Base-by-base conservation (phyloP, 1,140 invertebrate genomes). In the Sycophila sp. region DNA sequence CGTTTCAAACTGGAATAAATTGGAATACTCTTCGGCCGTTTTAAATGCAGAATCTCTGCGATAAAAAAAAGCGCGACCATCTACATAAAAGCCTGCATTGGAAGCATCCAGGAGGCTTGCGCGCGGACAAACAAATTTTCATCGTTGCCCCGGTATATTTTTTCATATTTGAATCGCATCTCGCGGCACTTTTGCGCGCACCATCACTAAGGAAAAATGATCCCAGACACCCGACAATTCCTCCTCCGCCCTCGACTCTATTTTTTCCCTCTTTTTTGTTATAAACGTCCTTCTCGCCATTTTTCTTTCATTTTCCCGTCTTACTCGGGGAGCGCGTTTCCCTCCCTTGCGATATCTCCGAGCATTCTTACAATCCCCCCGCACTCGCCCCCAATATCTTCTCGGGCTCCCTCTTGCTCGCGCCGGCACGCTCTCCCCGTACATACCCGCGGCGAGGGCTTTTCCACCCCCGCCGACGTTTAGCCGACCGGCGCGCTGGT, bases 401-500 rank as follows among this genome's bases (percentile, higher is more conserved):
- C 66, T 38, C 45, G 72, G 65, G 38, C 49, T 71, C 65, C 76
- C 72, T 72, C 75, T 73, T 28, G 17, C 59, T 51, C 24, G 19
- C 64, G n/a, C 30, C 30, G 19, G 34, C 64, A 40, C 15, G 3
- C 47, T n/a, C 49, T 24, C 36, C 42, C 7, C 24, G n/a, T n/a
- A n/a, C n/a, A n/a, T 55, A 56, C 64, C 24, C 28, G 74, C 69
- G 69, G 53, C 34, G 67, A 17, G 47, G 67, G 75, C 71, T 75
- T 76, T 66, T 77, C 77, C 74, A 58, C 74, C 75, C 71, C 73
- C 73, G 69, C 70, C n/a, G 74, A 75, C 74, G 71, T 76, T 76
- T 72, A 64, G 49, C 28, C 24, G 60, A n/a, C 17, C 51, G 17
- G n/a, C 34, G 4, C 13, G 13, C 17, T 74, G 64, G 78, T 74